Evolutionary conservation across 2,888 invertebrate species (phyloP).

Genomic region (Drosophila atripex): DNA sequence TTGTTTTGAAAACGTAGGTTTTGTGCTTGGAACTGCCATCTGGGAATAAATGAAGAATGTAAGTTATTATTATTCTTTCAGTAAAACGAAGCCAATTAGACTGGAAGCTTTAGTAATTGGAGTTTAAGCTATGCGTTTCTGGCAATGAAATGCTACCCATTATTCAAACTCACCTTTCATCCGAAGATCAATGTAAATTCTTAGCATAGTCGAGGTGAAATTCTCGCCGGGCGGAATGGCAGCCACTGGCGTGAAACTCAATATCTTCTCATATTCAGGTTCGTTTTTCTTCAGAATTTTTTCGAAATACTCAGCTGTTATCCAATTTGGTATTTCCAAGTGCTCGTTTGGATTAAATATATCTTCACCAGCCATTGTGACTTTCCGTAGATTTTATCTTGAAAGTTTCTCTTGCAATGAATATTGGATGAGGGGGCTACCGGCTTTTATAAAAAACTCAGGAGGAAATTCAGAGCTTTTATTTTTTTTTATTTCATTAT

Average conservation of each 20-base stretch:
- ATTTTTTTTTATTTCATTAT: not conserved
- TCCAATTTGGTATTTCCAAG: slow-evolving; percentile 71
- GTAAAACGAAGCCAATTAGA: too few species aligned
- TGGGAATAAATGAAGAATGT: slow-evolving; percentile 14
- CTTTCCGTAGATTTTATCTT: not conserved
- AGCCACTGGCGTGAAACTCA: slow-evolving; percentile 68
- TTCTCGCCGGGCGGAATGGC: slow-evolving; percentile 80
- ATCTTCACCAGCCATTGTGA: not conserved
- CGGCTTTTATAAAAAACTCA: not conserved
- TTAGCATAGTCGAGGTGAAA: slow-evolving; percentile 77
- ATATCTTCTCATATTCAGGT: slow-evolving; percentile 56
- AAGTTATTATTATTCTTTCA: too few species aligned
- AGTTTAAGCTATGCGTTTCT: too few species aligned
- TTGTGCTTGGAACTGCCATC: slow-evolving; percentile 63
- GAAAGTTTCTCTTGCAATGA: not conserved
- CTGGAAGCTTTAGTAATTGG: not conserved
- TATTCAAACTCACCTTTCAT: slow-evolving; percentile 60
- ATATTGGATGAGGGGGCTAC: not conserved
- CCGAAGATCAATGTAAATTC: slow-evolving; percentile 71
- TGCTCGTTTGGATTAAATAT: slow-evolving; percentile 69
- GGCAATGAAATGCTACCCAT: not conserved
- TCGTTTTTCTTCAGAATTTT: slow-evolving; percentile 64
- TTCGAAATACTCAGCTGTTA: slow-evolving; percentile 67
- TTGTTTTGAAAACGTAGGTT: slow-evolving; percentile 76
- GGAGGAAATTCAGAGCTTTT: not conserved